These are phyloP conservation scores for Apogon hyalosoma DNA, from an alignment of 2,797 vertebrate genomes.

Conservation along the genomic window DNA sequence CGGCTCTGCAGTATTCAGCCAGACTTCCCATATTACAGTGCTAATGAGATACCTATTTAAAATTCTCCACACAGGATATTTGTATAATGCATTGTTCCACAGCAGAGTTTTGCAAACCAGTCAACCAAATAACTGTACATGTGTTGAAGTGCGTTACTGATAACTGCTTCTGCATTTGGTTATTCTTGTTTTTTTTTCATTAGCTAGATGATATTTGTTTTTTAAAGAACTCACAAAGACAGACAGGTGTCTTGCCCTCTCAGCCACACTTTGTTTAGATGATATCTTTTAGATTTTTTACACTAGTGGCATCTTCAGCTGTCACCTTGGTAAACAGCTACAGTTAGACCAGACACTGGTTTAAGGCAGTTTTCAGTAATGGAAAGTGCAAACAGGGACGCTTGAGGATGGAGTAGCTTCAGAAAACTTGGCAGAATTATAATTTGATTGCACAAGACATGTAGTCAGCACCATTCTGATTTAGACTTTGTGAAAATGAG, in stretches of 20 bases:
- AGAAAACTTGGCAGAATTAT: no score
- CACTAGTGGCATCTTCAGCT: conserved; percentile 12
- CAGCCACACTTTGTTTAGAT: background rate
- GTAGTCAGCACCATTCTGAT: background rate
- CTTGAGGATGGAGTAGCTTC: background rate
- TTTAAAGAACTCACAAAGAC: conserved; percentile 24
- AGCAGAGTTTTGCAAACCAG: conserved; percentile 66
- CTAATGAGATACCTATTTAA: conserved; percentile 85
- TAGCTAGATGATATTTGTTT: conserved; percentile 37
- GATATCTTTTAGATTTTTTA: conserved; percentile 14
- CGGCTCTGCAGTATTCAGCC: conserved; percentile 74
- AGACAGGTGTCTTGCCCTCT: conserved; percentile 8
- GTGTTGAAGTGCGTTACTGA: conserved; percentile 52
- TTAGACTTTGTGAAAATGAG: background rate
- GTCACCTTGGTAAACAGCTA: conserved; percentile 19
- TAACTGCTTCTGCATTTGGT: conserved; percentile 31
- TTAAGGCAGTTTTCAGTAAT: conserved; percentile 8
- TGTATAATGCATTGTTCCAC: conserved; percentile 80
- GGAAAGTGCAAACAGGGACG: background rate
- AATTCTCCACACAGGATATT: conserved; percentile 81
- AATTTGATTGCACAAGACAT: no score
- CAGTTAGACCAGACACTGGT: conserved; percentile 16
- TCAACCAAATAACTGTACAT: conserved; percentile 64
- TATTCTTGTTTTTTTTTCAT: conserved; percentile 50
- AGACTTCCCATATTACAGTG: conserved; percentile 71